Base-by-base conservation (phyloP, 2,113 vertebrate species). In the Proterorhinus semilunaris region DNA sequence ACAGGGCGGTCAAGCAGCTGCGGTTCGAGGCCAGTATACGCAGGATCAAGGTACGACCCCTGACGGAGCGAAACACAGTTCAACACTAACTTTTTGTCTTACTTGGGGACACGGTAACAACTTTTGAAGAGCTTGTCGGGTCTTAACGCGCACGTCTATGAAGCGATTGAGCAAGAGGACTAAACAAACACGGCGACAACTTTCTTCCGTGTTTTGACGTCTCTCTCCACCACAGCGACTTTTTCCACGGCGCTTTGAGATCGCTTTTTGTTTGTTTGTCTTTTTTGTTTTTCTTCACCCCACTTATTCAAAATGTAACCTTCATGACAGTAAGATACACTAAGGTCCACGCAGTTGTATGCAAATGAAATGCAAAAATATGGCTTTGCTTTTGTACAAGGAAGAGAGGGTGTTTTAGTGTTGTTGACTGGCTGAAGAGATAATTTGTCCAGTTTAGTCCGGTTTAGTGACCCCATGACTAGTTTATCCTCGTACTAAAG, bases 1-100 rank as follows among this genome's bases (percentile, higher is more conserved):
- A 92, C 36, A 90, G 89, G 79, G 69, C 86, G 46, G 92, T 94
- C 7, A 92, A 92, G 81, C 93, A 93, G 79, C 90, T 94, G 16
- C 83, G 91, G 46, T 16, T 93, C 9, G 93, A 94, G 81, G 91
- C 92, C 76, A 89, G 87, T 51, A 62, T 91, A 62, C 88, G 84
- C 8, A 87, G 93, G 66, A 91, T 94, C 66, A 89, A 90, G 87
- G 93, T 94, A 90, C 53, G 78, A 80, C 16, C 55, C 59, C 70
- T 76, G 55, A 71, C 75, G 75, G 84, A 86, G 81, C 45, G 8
- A 76, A 71, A 83, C 21, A 7, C 66, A 71, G 57, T 61, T 21
- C 47, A 62, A 54, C 21, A 59, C 36, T 7, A 52, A 0, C 62
- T 49, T 69, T 3, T 36, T 36, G 3, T 36, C 12, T 80, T 75